A percentile compares a stretch with the other conserved stretches of the same genome.
Evolutionary conservation across 35 echinoderm and acorn worm species (phyloP).

Genomic region (Lytechinus pictus): DNA sequence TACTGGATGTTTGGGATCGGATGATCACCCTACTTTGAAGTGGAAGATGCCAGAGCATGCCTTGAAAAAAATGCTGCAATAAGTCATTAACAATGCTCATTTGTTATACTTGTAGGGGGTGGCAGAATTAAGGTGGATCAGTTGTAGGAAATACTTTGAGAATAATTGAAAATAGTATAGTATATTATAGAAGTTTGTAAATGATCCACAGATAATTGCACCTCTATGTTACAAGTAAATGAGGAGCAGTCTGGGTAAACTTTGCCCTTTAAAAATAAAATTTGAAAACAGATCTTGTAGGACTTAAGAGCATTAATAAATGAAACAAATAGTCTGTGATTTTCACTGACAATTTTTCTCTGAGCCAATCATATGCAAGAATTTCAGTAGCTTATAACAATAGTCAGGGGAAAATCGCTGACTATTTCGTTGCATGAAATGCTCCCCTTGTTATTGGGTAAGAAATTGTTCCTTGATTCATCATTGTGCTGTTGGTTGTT

Average conservation of each 20-base stretch:
- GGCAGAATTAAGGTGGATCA: not conserved
- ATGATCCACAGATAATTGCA: not conserved
- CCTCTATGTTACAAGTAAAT: not conserved
- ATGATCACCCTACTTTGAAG: not conserved
- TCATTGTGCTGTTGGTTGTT: not conserved
- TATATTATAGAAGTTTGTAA: not conserved
- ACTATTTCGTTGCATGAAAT: too few relatives aligned
- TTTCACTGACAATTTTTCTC: too few relatives aligned
- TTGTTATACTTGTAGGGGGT: not conserved
- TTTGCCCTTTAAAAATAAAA: not conserved
- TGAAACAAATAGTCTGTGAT: too few relatives aligned
- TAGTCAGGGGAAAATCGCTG: too few relatives aligned
- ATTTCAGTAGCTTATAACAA: too few relatives aligned
- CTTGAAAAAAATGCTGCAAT: not conserved
- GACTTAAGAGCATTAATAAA: too few relatives aligned
- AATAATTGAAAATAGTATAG: not conserved
- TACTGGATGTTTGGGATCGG: not conserved
- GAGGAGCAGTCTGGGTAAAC: not conserved
- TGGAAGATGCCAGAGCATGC: not conserved
- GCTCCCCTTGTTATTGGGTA: too few relatives aligned
- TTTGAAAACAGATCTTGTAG: not conserved
- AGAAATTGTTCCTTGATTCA: not conserved
- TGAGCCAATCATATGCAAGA: too few relatives aligned
- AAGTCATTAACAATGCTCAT: not conserved
- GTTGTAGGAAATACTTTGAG: not conserved